These are phyloP conservation scores for Ceratoteleas bidentatus DNA, from an alignment of 1,140 invertebrate genomes.

Conservation along the genomic window DNA sequence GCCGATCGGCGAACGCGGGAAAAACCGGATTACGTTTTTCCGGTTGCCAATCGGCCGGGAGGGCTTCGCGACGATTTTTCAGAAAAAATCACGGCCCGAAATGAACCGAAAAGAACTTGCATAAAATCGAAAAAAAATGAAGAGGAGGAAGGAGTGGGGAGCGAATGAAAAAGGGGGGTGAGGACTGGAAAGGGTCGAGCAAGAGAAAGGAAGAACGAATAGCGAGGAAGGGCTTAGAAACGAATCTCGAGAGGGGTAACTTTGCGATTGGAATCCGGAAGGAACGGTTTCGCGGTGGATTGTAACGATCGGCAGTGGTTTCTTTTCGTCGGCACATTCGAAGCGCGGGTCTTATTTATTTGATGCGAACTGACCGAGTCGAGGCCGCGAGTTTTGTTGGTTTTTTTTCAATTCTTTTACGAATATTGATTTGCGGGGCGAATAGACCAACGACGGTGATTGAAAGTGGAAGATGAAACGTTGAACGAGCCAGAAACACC, in stretches of 20 bases:
- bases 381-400: slow-evolving; percentile 23
- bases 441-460: slow-evolving; percentile 15
- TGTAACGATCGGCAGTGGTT: slow-evolving; percentile 11
- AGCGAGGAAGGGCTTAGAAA: too few species aligned
- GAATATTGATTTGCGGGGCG: slow-evolving; percentile 42
- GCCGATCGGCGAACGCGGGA: too few species aligned
- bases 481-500: slow-evolving; percentile 8
- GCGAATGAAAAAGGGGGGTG: too few species aligned
- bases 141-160: too few species aligned
- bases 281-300: slow-evolving; percentile 13
- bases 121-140: too few species aligned
- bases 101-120: too few species aligned
- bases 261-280: slow-evolving; percentile 16
- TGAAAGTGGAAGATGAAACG: background rate
- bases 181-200: too few species aligned
- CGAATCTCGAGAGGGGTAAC: slow-evolving; percentile 42
- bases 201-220: too few species aligned
- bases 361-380: slow-evolving; percentile 27
- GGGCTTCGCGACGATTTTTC: too few species aligned
- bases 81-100: too few species aligned
- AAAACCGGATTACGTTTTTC: too few species aligned
- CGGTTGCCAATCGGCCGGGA: too few species aligned
- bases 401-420: slow-evolving; percentile 34
- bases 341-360: slow-evolving; percentile 44
- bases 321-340: slow-evolving; percentile 13